These are phyloP conservation scores for Drosophila heteroneura DNA, from an alignment of 2,888 invertebrate species.

Conservation along the genomic window DNA sequence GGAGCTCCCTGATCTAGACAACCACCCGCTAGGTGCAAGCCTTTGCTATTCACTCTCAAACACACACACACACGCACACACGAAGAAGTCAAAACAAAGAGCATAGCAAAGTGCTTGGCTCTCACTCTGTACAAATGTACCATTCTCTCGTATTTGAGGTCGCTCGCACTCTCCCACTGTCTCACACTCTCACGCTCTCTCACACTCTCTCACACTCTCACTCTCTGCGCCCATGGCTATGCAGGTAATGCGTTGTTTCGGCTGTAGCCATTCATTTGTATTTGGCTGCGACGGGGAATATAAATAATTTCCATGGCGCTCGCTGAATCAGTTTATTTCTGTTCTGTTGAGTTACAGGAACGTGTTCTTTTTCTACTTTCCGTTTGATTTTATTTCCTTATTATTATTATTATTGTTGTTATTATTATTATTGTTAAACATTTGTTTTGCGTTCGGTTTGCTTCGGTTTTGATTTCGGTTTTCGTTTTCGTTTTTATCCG, in stretches of 20 bases:
- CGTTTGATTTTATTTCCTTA: slow-evolving; percentile 85
- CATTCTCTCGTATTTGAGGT: background rate
- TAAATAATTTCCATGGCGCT: slow-evolving; percentile 74
- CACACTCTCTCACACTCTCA: background rate
- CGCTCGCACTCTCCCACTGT: background rate
- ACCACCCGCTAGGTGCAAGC: slow-evolving; percentile 39
- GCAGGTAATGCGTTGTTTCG: slow-evolving; percentile 21
- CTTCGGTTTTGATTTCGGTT: slow-evolving; percentile 60
- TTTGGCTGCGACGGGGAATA: slow-evolving; percentile 60
- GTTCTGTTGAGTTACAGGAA: slow-evolving; percentile 85
- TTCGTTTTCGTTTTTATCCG: slow-evolving; percentile 56
- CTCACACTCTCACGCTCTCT: background rate
- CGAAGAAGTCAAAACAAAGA: slow-evolving; percentile 19
- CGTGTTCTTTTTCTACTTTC: slow-evolving; percentile 85
- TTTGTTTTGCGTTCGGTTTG: slow-evolving; percentile 68
- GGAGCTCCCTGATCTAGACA: slow-evolving; percentile 38
- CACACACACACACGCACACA: background rate
- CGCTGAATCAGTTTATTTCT: slow-evolving; percentile 84
- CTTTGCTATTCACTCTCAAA: slow-evolving; percentile 8
- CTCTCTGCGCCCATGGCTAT: slow-evolving; percentile 6
- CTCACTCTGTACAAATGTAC: slow-evolving; percentile 22
- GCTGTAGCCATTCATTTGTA: slow-evolving; percentile 28
- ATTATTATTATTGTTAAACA: slow-evolving; percentile 68
- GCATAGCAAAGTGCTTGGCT: slow-evolving; percentile 10
- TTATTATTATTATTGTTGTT: slow-evolving; percentile 81